Conservation (phyloP, 2,113 vertebrate species). For the Poeciliopsis occidentalis region DNA sequence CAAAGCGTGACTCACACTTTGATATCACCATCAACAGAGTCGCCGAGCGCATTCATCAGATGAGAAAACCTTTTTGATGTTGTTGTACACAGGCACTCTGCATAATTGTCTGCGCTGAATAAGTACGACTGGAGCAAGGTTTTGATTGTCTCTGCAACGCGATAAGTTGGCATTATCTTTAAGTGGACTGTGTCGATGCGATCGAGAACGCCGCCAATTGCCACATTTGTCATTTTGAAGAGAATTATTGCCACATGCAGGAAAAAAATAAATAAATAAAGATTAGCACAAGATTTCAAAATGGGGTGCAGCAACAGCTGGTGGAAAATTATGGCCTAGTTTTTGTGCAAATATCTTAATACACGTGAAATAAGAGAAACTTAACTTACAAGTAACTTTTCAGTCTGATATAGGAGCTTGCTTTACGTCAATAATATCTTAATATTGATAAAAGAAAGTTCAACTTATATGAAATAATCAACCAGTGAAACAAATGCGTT, state of each 20-base stretch:
- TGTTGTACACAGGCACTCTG: not conserved
- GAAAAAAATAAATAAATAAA: not conserved
- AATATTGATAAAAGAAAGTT: too few species aligned
- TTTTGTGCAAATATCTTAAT: too few species aligned
- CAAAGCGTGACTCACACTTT: conserved; percentile 43
- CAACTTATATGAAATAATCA: too few species aligned
- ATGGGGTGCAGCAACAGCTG: not conserved
- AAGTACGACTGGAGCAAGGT: not conserved
- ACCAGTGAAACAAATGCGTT: too few species aligned
- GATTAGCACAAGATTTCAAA: not conserved
- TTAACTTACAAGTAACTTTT: too few species aligned
- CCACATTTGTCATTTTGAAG: conserved; percentile 1
- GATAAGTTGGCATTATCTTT: not conserved
- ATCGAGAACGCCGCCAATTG: not conserved
- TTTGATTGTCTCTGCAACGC: not conserved
- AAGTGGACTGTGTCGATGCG: not conserved
- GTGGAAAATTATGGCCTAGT: too few species aligned
- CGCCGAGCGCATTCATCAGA: conserved; percentile 7
- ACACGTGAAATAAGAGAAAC: too few species aligned
- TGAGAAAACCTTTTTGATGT: conserved; percentile 7
- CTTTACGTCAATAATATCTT: too few species aligned
- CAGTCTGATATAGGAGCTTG: too few species aligned
- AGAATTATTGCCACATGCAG: not conserved
- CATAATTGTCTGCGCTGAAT: conserved; percentile 7
- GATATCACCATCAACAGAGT: conserved; percentile 30